Evolutionary conservation across 2,888 invertebrate genomes (phyloP).

Genomic region (Sipha maydis): DNA sequence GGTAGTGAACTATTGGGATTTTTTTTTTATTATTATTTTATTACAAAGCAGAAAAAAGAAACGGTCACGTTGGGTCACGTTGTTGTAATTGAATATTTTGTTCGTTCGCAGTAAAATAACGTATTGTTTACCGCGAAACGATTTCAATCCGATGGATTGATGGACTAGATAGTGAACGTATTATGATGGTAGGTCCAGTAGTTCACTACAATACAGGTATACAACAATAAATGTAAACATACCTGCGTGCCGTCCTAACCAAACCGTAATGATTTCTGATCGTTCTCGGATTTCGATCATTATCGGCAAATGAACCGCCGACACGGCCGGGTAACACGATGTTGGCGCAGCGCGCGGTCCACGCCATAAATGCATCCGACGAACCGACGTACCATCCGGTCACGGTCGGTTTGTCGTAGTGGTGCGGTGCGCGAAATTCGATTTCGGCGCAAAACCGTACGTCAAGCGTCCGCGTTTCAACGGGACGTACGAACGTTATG

Average conservation of each 20-base stretch:
- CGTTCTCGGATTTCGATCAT: slow-evolving; percentile 35
- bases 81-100: not conserved
- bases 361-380: too few species aligned
- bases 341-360: not conserved
- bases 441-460: not conserved
- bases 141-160: not conserved
- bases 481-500: too few species aligned
- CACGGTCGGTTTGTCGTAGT: not conserved
- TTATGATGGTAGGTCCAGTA: too few species aligned
- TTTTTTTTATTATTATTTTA: too few species aligned
- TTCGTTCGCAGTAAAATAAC: not conserved
- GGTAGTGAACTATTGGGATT: too few species aligned
- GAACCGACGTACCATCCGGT: not conserved
- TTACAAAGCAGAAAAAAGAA: not conserved
- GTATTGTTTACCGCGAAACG: not conserved
- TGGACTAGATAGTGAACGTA: not conserved
- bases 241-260: not conserved
- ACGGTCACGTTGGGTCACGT: not conserved
- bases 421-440: not conserved
- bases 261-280: not conserved
- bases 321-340: not conserved
- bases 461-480: not conserved
- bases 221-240: too few species aligned
- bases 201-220: too few species aligned
- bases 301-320: not conserved